Base-by-base conservation (phyloP, 2,797 vertebrate genomes). In the Diplodus sargus region DNA sequence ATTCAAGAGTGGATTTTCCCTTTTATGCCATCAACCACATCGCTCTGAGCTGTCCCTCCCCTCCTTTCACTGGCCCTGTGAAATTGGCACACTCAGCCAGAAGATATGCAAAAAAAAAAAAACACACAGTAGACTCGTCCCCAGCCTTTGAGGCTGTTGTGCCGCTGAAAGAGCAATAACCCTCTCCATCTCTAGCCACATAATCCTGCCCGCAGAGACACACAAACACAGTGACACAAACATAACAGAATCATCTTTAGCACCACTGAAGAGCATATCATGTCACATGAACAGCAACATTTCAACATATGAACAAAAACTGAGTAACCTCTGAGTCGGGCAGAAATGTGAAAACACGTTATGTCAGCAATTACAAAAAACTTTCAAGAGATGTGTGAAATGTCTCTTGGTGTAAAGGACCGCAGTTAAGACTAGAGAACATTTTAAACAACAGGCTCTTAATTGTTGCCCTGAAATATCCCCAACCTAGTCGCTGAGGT, bases 191-290 rank as follows among this genome's bases (percentile, higher is more conserved):
- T 74, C 68, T 67, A 51, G 82, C 82, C 83, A 85, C 71, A 59
- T 86, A 87, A 87, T 85, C 89, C 85, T 85, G 83, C 84, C 85
- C 83, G 71, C 66, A 73, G 73, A 89, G 72, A 86, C 69, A 87
- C 89, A 89, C 73, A 87, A 71, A 90, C 62, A 83, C 48, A 76
- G 78, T 65, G 71, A 85, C 84, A 92, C 86, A 83, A 87, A 89
- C 81, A 93, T 39, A 86, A 90, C 72, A 85, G 53, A 78, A 78
- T 87, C 57, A 70, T 92, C 78, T 92, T 90, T 94, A 95, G 95
- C 94, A 95, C 94, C 94, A 94, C 67, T 81, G 81, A 86, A 85
- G 85, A 90, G 76, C 76, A 87, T 85, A 89, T 90, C 73, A 64
- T 68, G 64, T 85, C 83, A 85, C 81, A 79, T 63, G 81, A 89